A percentile compares a stretch with the other conserved stretches of the same genome.
These are phyloP conservation scores for Ostrea denselamellosa DNA, from an alignment of 1,140 invertebrate species.

Conservation along the genomic window DNA sequence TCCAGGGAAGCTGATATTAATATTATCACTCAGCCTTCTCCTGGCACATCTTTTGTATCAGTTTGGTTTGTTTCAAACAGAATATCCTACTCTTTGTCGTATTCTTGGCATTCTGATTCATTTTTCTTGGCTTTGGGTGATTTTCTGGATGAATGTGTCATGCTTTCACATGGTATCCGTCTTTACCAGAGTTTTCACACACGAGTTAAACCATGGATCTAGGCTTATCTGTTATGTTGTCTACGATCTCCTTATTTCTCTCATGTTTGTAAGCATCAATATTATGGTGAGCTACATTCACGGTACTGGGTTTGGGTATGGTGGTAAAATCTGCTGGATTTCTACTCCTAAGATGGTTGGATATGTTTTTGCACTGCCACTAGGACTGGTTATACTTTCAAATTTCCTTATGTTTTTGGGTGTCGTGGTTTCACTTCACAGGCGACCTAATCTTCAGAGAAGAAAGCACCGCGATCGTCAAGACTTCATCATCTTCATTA, in stretches of 20 bases:
- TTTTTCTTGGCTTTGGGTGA: slow-evolving; percentile 46
- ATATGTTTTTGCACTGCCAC: slow-evolving; percentile 41
- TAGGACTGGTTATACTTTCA: slow-evolving; percentile 20
- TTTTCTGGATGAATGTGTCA: slow-evolving; percentile 51
- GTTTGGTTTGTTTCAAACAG: slow-evolving; percentile 40
- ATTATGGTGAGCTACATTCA: background rate
- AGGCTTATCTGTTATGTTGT: background rate
- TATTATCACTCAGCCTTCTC: slow-evolving; percentile 38
- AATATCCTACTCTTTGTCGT: slow-evolving; percentile 16
- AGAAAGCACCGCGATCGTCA: slow-evolving; percentile 35
- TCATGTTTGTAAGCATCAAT: background rate
- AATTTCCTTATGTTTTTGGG: slow-evolving; percentile 45
- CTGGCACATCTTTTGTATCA: slow-evolving; percentile 42
- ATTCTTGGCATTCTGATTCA: slow-evolving; percentile 48
- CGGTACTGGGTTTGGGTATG: slow-evolving; percentile 43
- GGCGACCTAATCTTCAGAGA: slow-evolving; percentile 15
- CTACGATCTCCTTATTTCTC: background rate
- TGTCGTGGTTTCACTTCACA: slow-evolving; percentile 30
- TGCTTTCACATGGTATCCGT: slow-evolving; percentile 55
- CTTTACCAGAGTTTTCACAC: background rate
- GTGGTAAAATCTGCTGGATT: slow-evolving; percentile 47
- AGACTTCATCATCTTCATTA: slow-evolving; percentile 42
- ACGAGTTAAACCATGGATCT: background rate
- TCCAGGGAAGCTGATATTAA: slow-evolving; percentile 50
- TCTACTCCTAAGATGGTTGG: slow-evolving; percentile 5